Evolutionary conservation across 2,888 invertebrate species (phyloP), one percentile per base, ranked within the genome.

Genomic region (Neelides folsomi): DNA sequence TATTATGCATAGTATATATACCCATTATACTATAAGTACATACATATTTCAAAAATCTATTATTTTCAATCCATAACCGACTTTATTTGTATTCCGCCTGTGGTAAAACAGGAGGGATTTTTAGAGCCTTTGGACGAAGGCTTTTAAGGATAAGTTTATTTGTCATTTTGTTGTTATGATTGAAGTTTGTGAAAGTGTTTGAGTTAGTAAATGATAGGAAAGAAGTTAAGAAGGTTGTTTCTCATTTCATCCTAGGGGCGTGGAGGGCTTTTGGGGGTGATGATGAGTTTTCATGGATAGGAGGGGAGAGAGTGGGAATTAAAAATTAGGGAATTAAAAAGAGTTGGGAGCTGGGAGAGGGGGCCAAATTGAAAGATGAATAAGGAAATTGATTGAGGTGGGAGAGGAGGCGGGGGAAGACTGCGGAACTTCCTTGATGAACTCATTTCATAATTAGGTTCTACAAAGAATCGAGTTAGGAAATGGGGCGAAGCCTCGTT

Each of bases 381-480:
- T n/a, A 47, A 20, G 20, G 49, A 39, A n/a, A 15, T 20, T 27
- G 16, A 36, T 47, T 20, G n/a, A 49, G 13, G 16, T 37, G 34
- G 16, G 15, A 37, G 39, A 10, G 27, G 46, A 16, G 51, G 40
- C 13, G 45, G 46, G 45, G 34, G 43, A 19, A 37, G 34, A 43
- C 19, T 43, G 42, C 36, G 12, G 51, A 40, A 18, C 43, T 38
- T n/a, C 16, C 43, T 50, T 49, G 53, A 50, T 53, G 50, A 53
- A 53, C 49, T 53, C 50, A 50, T 49, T 53, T 53, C 50, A 53
- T 53, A 53, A 53, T 53, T 53, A 53, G 53, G 40, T 47, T 47
- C 50, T 19, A 39, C 42, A 49, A 46, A 53, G 53, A 40, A 51
- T 42, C 20, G 46, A 42, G 47, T 47, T 41, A 47, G 52, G 47